Percentiles rank a stretch among this genome's conserved stretches.
phyloP scores from a whole-genome alignment of 2,113 vertebrate species.

The Otus sunia region DNA sequence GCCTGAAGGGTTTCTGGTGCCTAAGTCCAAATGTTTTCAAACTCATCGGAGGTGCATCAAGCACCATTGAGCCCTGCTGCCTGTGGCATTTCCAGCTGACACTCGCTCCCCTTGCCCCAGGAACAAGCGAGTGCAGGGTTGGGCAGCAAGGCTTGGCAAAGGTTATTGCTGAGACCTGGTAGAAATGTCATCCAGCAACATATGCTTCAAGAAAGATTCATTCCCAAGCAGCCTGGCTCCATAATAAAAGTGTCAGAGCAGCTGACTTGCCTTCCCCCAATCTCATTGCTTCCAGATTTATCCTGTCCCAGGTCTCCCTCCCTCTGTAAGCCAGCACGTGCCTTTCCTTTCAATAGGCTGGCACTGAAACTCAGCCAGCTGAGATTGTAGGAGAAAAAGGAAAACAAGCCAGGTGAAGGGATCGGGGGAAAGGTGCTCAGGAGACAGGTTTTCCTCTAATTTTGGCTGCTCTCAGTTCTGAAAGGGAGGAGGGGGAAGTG shows the following conservation, averaged over 20 bases:
- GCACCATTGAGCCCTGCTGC: not conserved
- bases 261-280: not conserved
- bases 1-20: not conserved
- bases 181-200: constrained; percentile 45
- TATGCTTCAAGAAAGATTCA: constrained; percentile 4
- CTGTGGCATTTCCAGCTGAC: not conserved
- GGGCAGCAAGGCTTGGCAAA: not conserved
- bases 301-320: constrained; percentile 28
- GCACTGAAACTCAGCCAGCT: not conserved
- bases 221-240: constrained; percentile 40
- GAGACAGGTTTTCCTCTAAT: not conserved
- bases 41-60: not conserved
- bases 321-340: not conserved
- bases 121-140: not conserved
- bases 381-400: not conserved
- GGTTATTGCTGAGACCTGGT: constrained; percentile 12
- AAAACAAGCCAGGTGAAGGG: not conserved
- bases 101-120: not conserved
- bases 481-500: not conserved
- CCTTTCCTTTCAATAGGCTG: constrained; percentile 17
- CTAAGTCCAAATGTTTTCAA: not conserved
- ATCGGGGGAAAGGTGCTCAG: not conserved
- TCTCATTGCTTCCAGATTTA: constrained; percentile 30
- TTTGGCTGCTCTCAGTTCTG: not conserved
- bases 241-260: constrained; percentile 45